Base-by-base conservation (phyloP, 1,140 invertebrate species). In the Lasioglossum baleicum region DNA sequence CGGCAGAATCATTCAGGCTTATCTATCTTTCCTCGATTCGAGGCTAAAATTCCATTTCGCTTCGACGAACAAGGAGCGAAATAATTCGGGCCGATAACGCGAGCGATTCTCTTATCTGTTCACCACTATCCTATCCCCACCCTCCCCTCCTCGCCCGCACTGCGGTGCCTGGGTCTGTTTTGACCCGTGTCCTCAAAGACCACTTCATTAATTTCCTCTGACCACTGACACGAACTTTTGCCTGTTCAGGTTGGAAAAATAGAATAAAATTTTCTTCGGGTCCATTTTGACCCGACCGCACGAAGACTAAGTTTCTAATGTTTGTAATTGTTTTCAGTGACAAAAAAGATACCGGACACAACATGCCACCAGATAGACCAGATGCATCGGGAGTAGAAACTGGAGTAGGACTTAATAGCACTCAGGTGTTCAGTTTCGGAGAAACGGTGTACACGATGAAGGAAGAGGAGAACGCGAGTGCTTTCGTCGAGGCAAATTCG, bases 281-380 rank as follows among this genome's bases (percentile, higher is more conserved):
- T 35, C 35, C 35, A 35, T 35, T 35, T 35, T 35, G 35, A 35
- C 35, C 2, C 35, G 35, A 5, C 2, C 2, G 35, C 35, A 2
- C 35, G 5, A 35, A 35, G 35, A 35, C 35, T 35, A 35, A 26
- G 35, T 35, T 5, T 15, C 7, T 56, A 56, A 56, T 20, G 17
- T n/a, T n/a, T 63, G 4, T 11, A 10, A 51, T 7, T 35, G 6
- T 61, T 66, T 91, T 91, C 85, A 92, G 91, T 92, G 89, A 92
- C 86, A 71, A 79, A 86, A 56, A 87, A 81, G 56, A 13, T 48
- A 79, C 40, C 81, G 53, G 73, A 85, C 48, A 31, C 84, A 89
- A 89, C 80, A 93, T 93, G 92, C 92, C 92, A 84, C 92, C 92
- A 65, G 92, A 93, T 81, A 92, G 91, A 80, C 92, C 92, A 63